These are phyloP conservation scores for Plodia interpunctella DNA, from an alignment of 1,140 invertebrate genomes.

Conservation along the genomic window DNA sequence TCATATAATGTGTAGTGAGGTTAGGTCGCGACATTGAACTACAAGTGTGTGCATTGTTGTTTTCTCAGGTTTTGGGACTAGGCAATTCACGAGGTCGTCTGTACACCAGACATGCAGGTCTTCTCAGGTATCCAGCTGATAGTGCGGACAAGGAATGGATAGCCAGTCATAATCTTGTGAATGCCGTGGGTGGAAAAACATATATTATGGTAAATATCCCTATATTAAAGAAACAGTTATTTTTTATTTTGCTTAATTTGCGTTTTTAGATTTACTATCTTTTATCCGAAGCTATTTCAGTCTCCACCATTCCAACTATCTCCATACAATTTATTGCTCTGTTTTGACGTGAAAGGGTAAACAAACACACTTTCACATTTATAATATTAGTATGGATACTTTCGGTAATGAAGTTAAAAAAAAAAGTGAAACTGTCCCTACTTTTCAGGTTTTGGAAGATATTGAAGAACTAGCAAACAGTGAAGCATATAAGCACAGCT, in stretches of 20 bases:
- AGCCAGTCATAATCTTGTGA: constrained; percentile 85
- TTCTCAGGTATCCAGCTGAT: constrained; percentile 88
- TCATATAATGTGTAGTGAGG: neutral
- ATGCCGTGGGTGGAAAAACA: constrained; percentile 86
- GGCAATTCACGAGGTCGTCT: constrained; percentile 85
- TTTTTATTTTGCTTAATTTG: no score
- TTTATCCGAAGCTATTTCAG: no score
- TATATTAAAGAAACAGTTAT: neutral
- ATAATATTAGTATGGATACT: no score
- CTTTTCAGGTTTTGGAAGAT: constrained; percentile 82
- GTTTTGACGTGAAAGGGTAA: no score
- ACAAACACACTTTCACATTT: no score
- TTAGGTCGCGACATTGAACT: neutral
- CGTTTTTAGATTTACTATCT: no score
- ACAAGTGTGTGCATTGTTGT: no score
- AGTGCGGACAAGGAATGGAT: constrained; percentile 91
- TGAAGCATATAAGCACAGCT: constrained; percentile 85
- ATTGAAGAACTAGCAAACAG: constrained; percentile 84
- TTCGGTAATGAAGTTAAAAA: no score
- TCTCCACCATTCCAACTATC: no score
- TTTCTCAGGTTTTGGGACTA: constrained; percentile 79
- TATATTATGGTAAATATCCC: constrained; percentile 80
- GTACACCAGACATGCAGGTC: constrained; percentile 87
- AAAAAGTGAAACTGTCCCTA: no score
- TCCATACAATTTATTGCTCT: no score